Base-by-base conservation (phyloP, 2,797 vertebrate species). In the Sphenodon punctatus region DNA sequence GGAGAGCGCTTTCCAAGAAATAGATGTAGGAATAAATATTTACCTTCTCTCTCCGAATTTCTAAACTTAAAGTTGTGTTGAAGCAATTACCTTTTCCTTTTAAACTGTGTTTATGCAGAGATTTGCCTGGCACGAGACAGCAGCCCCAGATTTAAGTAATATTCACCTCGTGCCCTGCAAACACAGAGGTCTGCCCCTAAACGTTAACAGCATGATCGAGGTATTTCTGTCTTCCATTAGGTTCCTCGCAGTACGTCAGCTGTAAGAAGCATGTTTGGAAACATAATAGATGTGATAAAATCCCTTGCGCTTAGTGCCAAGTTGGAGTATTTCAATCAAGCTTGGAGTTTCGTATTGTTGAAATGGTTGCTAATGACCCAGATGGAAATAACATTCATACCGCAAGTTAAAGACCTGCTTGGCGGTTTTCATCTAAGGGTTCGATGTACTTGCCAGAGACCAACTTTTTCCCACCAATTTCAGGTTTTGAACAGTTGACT, bases 1-100 rank as follows among this genome's bases (percentile, higher is more conserved):
- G 49, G 67, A 14, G 43, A 76, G 8, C 78, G 17, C 25, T 89
- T 89, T 91, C 79, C 79, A 86, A 87, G 75, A 92, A 88, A 82
- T 74, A 87, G 89, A 69, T 75, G 27, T 38, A 74, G 39, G 42
- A 70, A 86, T 85, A 88, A 88, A 75, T 77, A 78, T 88, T 89
- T 88, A 71, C 53, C 45, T 80, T 45, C 19, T 72, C 75, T 32
- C 56, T 88, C 53, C 75, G 87, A 69, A 75, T 63, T 30, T 80
- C 55, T 36, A 10, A 38, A 30, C 2, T 20, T 65, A 53, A 80
- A 55, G 8, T 78, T 66, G 56, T 67, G 38, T 68, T 76, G 82
- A 84, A 90, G 86, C 78, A 74, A 87, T 83, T 86, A 68, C 65
- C 27, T 30, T 84, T 72, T 30, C 34, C 51, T 86, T 89, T 90